phyloP scores from a whole-genome alignment of 2,888 invertebrate species.

The Mylabris sibirica region DNA sequence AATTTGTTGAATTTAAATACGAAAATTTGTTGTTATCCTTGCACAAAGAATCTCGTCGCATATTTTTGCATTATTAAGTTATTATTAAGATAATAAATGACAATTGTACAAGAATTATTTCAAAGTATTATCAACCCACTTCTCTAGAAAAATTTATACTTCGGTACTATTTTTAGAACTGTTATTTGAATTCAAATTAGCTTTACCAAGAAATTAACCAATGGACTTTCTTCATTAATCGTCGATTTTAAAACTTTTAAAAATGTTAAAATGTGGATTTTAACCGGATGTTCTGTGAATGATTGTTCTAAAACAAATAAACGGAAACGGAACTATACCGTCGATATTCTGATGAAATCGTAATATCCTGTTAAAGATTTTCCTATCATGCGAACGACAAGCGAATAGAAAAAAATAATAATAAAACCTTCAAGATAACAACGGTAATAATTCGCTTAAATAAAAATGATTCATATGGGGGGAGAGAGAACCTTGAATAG shows the following conservation, averaged over 20 bases:
- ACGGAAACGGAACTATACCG: neutral
- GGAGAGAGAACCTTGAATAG: neutral
- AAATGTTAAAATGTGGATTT: neutral
- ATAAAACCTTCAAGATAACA: slow-evolving; percentile 4
- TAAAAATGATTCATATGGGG: neutral
- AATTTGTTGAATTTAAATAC: neutral
- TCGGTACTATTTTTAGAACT: neutral
- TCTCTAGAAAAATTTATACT: neutral
- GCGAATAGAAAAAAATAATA: neutral
- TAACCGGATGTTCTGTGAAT: neutral
- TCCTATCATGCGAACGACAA: neutral
- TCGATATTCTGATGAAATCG: neutral
- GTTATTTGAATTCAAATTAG: neutral
- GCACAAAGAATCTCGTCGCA: neutral
- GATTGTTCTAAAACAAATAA: neutral
- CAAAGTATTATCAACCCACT: neutral
- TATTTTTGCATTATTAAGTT: neutral
- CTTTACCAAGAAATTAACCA: neutral
- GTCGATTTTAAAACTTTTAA: too few species aligned
- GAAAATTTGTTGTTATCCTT: neutral
- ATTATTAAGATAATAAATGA: neutral
- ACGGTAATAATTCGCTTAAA: neutral
- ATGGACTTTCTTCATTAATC: neutral
- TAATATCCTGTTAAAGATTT: neutral
- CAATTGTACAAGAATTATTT: neutral